These are phyloP conservation scores for Caenorhabditis imperialis DNA, from an alignment of 2,888 invertebrate species.

Conservation along the genomic window DNA sequence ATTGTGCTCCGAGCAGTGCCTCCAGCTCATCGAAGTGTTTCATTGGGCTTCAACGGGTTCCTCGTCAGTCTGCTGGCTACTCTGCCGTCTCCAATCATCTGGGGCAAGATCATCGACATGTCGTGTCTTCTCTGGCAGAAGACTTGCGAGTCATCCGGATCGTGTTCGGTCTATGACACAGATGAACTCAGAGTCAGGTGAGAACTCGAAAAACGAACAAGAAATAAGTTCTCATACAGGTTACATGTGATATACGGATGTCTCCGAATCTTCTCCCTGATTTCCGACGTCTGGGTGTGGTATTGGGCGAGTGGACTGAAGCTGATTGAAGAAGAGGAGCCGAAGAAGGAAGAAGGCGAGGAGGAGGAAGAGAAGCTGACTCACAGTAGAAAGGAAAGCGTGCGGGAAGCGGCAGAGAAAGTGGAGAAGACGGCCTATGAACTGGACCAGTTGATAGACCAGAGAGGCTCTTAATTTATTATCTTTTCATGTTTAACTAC, in stretches of 20 bases:
- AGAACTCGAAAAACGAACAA: conserved; percentile 10
- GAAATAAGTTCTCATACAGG: conserved; percentile 26
- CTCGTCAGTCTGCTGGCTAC: conserved; percentile 77
- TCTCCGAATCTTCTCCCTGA: conserved; percentile 72
- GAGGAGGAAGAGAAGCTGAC: conserved; percentile 16
- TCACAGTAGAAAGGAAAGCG: conserved; percentile 22
- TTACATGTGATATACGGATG: conserved; percentile 74
- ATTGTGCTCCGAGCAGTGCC: conserved; percentile 77
- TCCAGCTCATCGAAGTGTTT: conserved; percentile 75
- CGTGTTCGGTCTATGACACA: conserved; percentile 79
- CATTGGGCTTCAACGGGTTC: conserved; percentile 77
- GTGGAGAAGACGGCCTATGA: conserved; percentile 52
- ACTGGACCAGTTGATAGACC: conserved; percentile 46
- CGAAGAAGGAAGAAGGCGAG: conserved; percentile 24
- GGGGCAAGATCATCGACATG: conserved; percentile 79
- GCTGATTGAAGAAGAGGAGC: conserved; percentile 67
- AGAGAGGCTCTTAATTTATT: conserved; percentile 41
- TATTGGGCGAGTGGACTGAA: conserved; percentile 76
- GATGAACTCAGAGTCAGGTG: conserved; percentile 76
- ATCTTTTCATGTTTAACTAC: conserved; percentile 2
- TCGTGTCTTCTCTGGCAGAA: conserved; percentile 79
- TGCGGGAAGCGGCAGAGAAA: conserved; percentile 38
- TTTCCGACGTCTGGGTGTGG: conserved; percentile 76
- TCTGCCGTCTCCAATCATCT: conserved; percentile 79
- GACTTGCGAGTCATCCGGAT: conserved; percentile 77